These are phyloP conservation scores for Natator depressus DNA, from an alignment of 2,113 vertebrate species.

Conservation along the genomic window DNA sequence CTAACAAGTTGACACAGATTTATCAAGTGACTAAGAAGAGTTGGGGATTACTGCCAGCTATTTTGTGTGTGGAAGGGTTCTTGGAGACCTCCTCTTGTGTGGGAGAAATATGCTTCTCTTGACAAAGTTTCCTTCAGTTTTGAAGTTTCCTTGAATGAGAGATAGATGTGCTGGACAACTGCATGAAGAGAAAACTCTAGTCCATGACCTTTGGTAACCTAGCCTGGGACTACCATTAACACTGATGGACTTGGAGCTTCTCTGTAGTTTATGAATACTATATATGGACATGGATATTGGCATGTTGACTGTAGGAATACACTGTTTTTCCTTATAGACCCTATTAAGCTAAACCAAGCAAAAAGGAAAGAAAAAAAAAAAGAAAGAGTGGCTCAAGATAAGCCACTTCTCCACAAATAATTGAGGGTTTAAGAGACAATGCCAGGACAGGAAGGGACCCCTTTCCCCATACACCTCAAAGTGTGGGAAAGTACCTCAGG, in stretches of 20 bases:
- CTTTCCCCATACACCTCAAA: neutral
- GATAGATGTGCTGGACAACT: neutral
- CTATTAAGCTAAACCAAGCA: neutral
- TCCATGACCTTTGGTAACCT: neutral
- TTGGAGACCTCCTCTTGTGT: neutral
- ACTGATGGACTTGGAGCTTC: neutral
- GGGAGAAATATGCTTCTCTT: neutral
- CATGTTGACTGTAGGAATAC: neutral
- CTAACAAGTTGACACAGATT: neutral
- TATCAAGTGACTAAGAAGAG: neutral
- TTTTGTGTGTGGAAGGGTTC: neutral
- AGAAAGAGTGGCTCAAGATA: neutral
- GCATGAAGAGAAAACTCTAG: neutral
- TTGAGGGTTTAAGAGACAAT: neutral
- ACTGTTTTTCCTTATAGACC: neutral
- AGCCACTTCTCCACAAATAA: neutral
- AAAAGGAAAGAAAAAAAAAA: neutral
- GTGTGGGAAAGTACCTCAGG: neutral
- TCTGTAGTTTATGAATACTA: neutral
- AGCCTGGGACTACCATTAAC: neutral
- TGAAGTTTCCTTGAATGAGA: neutral
- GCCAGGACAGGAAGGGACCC: neutral
- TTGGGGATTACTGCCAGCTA: neutral
- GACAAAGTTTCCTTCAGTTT: neutral
- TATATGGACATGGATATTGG: neutral